Base-by-base conservation (phyloP, 2,113 vertebrate species). In the Tenrec ecaudatus region DNA sequence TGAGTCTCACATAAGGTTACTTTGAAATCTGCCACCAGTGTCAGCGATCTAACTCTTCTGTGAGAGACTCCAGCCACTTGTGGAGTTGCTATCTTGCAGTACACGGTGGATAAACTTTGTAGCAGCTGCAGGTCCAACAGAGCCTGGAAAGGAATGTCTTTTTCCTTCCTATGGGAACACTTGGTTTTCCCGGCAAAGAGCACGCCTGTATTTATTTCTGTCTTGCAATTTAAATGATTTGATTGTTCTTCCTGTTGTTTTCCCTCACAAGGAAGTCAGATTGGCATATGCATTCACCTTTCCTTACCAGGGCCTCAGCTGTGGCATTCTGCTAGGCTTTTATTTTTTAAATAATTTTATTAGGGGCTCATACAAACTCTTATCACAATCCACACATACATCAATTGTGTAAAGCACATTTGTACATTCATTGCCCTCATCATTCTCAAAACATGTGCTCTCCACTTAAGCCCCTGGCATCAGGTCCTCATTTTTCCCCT, bases 161-260 rank as follows among this genome's bases (percentile, higher is more conserved):
- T 92, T 64, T 1, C 22, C 17, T 80, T 82, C 86, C 12, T 47
- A 75, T 33, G 57, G 4, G 27, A 16, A 53, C 29, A 86, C 11
- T 40, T 86, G 69, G 23, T 75, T 75, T 58, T 17, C 9, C 53
- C 29, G 31, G 86, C 20, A 36, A 71, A 86, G 10, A 93, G 17
- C 33, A 86, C 8, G 53, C 29, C 84, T 83, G 83, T 69, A 82
- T 82, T 86, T 69, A 82, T 82, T 86, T 92, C 78, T 66, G 58
- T 7, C 15, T 71, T 84, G 23, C 27, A 68, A 79, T 53, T 33
- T 33, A 77, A 87, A 79, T 87, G 71, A 53, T 75, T 62, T n/a
- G 14, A 87, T 57, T 73, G 20, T 94, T n/a, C 27, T 88, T 79
- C 15, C 89, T 69, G 19, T 27, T 77, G 40, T 88, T 62, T 47